Conservation (phyloP, 2,113 vertebrate genomes). For the Cyprinodon tularosa region DNA sequence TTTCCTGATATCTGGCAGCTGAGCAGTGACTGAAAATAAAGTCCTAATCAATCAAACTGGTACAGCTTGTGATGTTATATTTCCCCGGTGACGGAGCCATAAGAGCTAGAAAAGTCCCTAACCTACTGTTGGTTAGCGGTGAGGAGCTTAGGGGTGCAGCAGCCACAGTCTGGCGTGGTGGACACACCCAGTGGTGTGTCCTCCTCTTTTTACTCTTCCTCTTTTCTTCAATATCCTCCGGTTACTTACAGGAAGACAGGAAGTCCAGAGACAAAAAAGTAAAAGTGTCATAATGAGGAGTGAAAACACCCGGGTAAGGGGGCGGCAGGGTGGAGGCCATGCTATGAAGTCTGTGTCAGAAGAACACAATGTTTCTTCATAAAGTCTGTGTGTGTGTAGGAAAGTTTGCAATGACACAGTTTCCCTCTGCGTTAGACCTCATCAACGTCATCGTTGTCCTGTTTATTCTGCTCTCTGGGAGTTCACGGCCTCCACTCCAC, state of each 20-base stretch:
- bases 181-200: conserved; percentile 76
- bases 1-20: neutral
- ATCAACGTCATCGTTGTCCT: conserved; percentile 53
- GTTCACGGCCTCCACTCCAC: conserved; percentile 46
- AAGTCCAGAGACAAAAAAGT: conserved; percentile 40
- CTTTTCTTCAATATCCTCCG: conserved; percentile 56
- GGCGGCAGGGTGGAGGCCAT: conserved; percentile 62
- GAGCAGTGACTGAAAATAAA: conserved; percentile 53
- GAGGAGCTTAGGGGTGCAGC: conserved; percentile 58
- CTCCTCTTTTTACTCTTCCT: conserved; percentile 47
- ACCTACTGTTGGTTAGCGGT: conserved; percentile 34
- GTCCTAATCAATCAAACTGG: conserved; percentile 39
- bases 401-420: conserved; percentile 65
- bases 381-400: conserved; percentile 26
- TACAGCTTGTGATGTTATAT: conserved; percentile 39
- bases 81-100: conserved; percentile 63
- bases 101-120: conserved; percentile 69
- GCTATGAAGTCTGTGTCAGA: conserved; percentile 44
- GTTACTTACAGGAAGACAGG: conserved; percentile 74
- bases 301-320: conserved; percentile 72
- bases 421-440: conserved; percentile 61
- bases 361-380: conserved; percentile 29
- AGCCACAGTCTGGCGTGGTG: conserved; percentile 69
- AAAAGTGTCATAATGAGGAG: conserved; percentile 41
- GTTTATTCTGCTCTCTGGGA: conserved; percentile 65